Evolutionary conservation across 2,113 vertebrate species (phyloP), one percentile per base, ranked within the genome.

Genomic region (Eudyptes chrysolophus): DNA sequence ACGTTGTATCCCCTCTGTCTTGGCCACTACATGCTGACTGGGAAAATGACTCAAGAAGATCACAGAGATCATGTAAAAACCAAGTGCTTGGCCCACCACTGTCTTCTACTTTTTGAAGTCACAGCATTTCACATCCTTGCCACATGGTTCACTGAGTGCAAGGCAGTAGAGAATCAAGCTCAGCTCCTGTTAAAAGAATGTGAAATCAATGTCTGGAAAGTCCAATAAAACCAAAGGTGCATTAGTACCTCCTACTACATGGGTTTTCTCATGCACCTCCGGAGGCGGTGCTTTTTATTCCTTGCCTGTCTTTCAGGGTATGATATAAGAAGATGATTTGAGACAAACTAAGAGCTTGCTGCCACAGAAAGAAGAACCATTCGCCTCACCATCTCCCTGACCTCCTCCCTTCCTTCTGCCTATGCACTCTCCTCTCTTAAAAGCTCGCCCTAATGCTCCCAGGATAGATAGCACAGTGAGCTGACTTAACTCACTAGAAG

Each of bases 181-280:
- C 77, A 69, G 52, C 42, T 91, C 32, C 29, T 24, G 60, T 58
- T 87, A 86, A 72, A 92, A 69, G 58, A 93, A 86, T 42, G 64
- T 83, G 79, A 92, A 93, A 88, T 83, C 87, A 66, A 89, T 89
- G 66, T 36, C 90, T 84, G 96, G 94, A 93, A 93, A 97, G 85
- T 92, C 96, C 92, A 88, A 61, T 40, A 74, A 80, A 82, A 64
- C 84, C 91, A 94, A 85, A 69, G 46, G 13, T 69, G 24, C 20
- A 17, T 74, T 64, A 58, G 64, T 48, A 68, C 72, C 48, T 94
- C 90, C 90, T 57, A 52, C 89, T 26, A 54, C 15, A 3, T 2
- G 7, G 38, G 27, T 54, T 80, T 92, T 93, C 54, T 95, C 10
- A 1, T 18, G 0, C 34, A 38, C 36, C 8, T 78, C 75, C 70